Evolutionary conservation across 1,140 invertebrate species (phyloP).

Genomic region (Coptotermes formosanus): DNA sequence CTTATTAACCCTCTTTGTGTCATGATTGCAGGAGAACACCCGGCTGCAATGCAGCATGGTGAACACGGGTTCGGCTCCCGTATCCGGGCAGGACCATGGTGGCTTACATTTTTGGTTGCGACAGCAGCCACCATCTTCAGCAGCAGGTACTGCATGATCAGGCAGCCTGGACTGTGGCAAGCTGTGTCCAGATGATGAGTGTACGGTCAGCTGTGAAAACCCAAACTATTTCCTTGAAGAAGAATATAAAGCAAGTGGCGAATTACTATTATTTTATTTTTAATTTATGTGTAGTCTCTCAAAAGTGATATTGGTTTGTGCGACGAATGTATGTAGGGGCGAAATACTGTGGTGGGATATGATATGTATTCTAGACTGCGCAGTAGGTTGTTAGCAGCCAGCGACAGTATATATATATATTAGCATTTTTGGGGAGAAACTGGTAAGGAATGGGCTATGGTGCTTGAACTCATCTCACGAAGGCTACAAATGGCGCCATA

Average conservation of each 20-base stretch:
- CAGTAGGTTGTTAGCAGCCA: background rate
- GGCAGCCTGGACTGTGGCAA: background rate
- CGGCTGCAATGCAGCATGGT: slow-evolving; percentile 29
- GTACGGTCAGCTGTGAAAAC: background rate
- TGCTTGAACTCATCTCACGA: background rate
- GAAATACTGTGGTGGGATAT: background rate
- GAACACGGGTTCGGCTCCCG: slow-evolving; percentile 7
- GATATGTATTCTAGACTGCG: background rate
- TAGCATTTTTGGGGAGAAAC: background rate
- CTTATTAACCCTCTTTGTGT: background rate
- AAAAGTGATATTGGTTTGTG: background rate
- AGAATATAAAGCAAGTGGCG: background rate
- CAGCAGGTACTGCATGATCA: background rate
- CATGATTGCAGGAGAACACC: slow-evolving; percentile 23
- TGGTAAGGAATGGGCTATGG: background rate
- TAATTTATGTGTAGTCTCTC: background rate
- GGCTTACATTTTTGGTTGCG: background rate
- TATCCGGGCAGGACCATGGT: background rate
- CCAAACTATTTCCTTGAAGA: background rate
- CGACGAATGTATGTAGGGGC: background rate
- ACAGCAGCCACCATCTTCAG: background rate
- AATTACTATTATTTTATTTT: background rate
- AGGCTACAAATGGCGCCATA: background rate
- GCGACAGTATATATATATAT: background rate
- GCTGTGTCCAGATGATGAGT: slow-evolving; percentile 19